These are phyloP conservation scores for Cheiracanthium punctorium DNA, from an alignment of 2,888 invertebrate genomes.

Conservation along the genomic window DNA sequence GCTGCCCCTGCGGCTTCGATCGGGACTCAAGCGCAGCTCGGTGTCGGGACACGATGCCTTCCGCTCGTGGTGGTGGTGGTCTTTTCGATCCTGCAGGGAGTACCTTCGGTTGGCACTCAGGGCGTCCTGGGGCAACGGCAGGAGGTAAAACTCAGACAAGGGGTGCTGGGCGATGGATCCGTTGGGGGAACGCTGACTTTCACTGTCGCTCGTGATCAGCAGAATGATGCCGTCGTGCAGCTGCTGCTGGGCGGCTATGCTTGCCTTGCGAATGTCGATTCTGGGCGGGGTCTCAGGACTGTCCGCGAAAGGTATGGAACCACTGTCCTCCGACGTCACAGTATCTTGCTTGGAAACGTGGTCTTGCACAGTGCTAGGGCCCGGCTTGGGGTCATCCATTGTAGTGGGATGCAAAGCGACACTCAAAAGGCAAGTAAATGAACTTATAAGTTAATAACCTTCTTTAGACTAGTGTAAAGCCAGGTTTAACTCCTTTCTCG, in stretches of 20 bases:
- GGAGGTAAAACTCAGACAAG: constrained; percentile 52
- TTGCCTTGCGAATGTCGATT: constrained; percentile 31
- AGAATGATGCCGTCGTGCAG: constrained; percentile 59
- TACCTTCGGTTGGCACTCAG: constrained; percentile 40
- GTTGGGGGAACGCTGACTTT: constrained; percentile 50
- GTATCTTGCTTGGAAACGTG: constrained; percentile 35
- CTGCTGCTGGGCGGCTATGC: constrained; percentile 35
- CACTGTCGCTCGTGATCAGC: constrained; percentile 53
- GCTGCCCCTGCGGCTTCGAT: constrained; percentile 29
- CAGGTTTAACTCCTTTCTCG: no score
- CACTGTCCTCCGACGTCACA: constrained; percentile 33
- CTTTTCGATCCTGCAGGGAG: constrained; percentile 43
- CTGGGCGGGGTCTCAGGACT: constrained; percentile 49
- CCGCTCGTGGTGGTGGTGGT: constrained; percentile 36
- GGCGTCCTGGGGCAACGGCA: constrained; percentile 53
- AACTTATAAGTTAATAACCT: no score
- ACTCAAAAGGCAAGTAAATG: no score
- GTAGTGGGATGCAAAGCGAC: no score
- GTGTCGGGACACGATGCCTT: constrained; percentile 64
- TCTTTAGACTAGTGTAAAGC: no score
- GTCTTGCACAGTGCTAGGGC: constrained; percentile 39
- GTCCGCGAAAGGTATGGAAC: constrained; percentile 41
- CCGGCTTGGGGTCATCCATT: constrained; percentile 56
- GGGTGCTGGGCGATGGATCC: constrained; percentile 52
- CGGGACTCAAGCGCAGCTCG: constrained; percentile 28